These are phyloP conservation scores for Adelognathus sp. DNA, from an alignment of 2,888 invertebrate species.

Conservation along the genomic window DNA sequence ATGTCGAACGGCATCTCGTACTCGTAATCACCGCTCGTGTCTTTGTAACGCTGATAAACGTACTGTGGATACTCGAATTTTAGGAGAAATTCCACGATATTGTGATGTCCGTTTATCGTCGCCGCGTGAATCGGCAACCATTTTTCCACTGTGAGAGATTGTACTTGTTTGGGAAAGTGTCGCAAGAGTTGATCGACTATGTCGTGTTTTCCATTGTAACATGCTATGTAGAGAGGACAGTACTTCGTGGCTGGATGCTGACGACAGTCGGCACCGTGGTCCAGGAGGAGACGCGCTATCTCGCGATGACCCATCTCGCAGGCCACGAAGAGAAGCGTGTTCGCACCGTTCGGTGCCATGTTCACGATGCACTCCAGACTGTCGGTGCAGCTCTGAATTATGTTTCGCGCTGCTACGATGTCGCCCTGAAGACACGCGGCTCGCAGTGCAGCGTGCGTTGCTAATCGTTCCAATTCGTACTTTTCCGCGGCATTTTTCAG, in stretches of 20 bases:
- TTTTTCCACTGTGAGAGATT: slow-evolving; percentile 93
- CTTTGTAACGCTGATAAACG: slow-evolving; percentile 86
- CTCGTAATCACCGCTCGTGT: slow-evolving; percentile 89
- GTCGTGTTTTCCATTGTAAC: slow-evolving; percentile 91
- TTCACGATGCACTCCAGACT: slow-evolving; percentile 91
- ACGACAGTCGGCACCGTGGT: slow-evolving; percentile 93
- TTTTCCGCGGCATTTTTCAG: slow-evolving; percentile 87
- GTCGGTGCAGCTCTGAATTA: slow-evolving; percentile 85
- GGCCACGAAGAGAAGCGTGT: slow-evolving; percentile 94
- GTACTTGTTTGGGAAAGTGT: slow-evolving; percentile 92
- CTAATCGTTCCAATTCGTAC: slow-evolving; percentile 87
- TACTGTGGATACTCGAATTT: slow-evolving; percentile 91
- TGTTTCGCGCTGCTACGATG: slow-evolving; percentile 84
- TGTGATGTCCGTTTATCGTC: slow-evolving; percentile 92
- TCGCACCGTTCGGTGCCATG: slow-evolving; percentile 93
- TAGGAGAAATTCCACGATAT: slow-evolving; percentile 90
- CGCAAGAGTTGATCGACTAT: slow-evolving; percentile 89
- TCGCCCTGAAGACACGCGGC: slow-evolving; percentile 91
- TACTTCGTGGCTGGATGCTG: slow-evolving; percentile 95
- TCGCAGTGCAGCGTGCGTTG: slow-evolving; percentile 89
- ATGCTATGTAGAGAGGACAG: slow-evolving; percentile 95
- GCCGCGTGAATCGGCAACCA: slow-evolving; percentile 97
- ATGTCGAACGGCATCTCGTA: slow-evolving; percentile 96
- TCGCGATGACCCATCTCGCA: slow-evolving; percentile 92
- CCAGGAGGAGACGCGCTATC: slow-evolving; percentile 89